A percentile compares a stretch with the other conserved stretches of the same genome.
Evolutionary conservation across 2,888 invertebrate species (phyloP).

Genomic region (Pecten maximus): DNA sequence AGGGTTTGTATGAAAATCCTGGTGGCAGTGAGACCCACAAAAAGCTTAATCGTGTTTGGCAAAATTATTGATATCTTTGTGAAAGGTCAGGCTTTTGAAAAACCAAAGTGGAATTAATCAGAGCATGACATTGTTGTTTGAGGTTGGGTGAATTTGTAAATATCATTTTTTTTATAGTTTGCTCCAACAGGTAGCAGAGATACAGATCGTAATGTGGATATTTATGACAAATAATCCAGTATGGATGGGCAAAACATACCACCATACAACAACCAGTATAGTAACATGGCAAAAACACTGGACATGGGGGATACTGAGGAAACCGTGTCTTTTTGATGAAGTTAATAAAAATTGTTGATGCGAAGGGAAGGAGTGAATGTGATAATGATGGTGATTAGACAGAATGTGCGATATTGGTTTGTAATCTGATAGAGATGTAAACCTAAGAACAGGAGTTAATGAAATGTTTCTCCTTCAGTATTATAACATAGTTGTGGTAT

Average conservation of each 20-base stretch:
- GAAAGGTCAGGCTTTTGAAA: neutral
- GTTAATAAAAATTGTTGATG: neutral
- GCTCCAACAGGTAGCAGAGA: neutral
- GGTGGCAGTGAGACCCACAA: neutral
- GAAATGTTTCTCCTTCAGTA: neutral
- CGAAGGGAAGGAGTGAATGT: too few species aligned
- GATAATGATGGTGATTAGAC: too few species aligned
- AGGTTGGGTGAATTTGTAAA: neutral
- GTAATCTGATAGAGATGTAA: neutral
- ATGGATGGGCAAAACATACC: neutral
- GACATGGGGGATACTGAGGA: neutral
- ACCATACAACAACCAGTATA: neutral
- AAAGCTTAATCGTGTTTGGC: slow-evolving; percentile 7
- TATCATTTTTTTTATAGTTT: neutral
- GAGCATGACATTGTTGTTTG: slow-evolving; percentile 1
- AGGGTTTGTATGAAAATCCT: neutral
- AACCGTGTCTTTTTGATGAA: neutral
- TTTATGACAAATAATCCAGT: neutral
- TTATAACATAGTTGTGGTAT: neutral
- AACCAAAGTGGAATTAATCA: neutral
- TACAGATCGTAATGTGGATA: neutral
- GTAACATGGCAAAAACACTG: neutral
- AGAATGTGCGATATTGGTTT: neutral
- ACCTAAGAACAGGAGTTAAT: neutral
- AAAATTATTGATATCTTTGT: neutral